Conservation (phyloP, 2,888 invertebrate genomes). For the Suillia variegata region DNA sequence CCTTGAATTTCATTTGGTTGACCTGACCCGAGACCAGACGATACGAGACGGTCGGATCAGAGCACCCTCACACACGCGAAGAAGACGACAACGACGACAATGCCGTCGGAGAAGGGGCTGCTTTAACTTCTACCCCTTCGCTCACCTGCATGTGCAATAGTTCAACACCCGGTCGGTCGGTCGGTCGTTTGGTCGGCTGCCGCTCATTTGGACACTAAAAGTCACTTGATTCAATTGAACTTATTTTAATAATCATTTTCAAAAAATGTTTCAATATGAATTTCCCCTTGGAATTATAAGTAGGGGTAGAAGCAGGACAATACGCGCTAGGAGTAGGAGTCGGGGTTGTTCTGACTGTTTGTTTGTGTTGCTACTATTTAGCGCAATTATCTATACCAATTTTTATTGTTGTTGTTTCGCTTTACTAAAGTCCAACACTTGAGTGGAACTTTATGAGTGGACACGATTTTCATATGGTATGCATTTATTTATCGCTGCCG, state of each 20-base stretch:
- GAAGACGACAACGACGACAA: too few species aligned
- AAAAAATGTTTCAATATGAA: conserved; percentile 38
- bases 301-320: conserved; percentile 21
- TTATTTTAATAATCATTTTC: conserved; percentile 22
- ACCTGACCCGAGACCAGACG: too few species aligned
- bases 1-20: too few species aligned
- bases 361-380: conserved; percentile 31
- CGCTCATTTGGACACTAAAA: conserved; percentile 14
- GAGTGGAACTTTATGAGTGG: conserved; percentile 46
- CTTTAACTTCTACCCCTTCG: too few species aligned
- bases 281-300: conserved; percentile 51
- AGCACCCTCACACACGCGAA: conserved; percentile 11
- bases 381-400: conserved; percentile 49
- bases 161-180: not conserved
- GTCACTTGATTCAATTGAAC: conserved; percentile 28
- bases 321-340: not conserved
- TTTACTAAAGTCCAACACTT: conserved; percentile 22
- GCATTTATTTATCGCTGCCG: too few species aligned
- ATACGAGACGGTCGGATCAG: too few species aligned
- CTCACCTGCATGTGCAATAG: not conserved
- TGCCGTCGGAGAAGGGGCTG: too few species aligned
- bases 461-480: conserved; percentile 41
- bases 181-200: conserved; percentile 36
- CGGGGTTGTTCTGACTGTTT: not conserved
- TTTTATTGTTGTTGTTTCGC: conserved; percentile 44